Evolutionary conservation across 2,113 vertebrate species (phyloP).

Genomic region (Ictalurus punctatus): DNA sequence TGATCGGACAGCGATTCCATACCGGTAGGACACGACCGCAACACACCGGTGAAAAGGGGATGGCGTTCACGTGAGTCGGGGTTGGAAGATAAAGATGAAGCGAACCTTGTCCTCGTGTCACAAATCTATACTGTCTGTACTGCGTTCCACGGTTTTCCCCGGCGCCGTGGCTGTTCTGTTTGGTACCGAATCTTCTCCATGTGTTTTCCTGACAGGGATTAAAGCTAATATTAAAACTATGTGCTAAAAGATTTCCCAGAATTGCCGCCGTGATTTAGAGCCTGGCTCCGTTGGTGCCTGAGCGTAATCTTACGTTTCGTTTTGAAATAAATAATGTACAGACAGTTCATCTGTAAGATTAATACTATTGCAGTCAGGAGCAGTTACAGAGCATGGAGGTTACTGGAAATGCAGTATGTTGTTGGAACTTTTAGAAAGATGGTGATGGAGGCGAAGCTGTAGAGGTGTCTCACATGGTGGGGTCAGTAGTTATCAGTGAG

Average conservation of each 20-base stretch:
- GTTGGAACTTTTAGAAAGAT: background rate
- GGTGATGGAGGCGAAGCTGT: background rate
- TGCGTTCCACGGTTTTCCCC: background rate
- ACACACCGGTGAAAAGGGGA: background rate
- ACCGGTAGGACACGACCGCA: background rate
- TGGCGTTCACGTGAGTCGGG: background rate
- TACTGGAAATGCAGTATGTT: background rate
- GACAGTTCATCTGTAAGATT: background rate
- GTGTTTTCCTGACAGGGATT: background rate
- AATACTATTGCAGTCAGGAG: background rate
- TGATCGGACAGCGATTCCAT: background rate
- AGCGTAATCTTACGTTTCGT: background rate
- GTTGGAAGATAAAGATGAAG: background rate
- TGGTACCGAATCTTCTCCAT: background rate
- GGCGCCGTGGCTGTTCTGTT: background rate
- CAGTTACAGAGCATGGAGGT: background rate
- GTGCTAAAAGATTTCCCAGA: background rate
- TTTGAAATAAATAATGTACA: background rate
- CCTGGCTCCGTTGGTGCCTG: background rate
- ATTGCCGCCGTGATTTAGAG: background rate
- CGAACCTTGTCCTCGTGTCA: background rate
- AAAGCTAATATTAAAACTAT: background rate
- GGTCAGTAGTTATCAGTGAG: slow-evolving; percentile 46
- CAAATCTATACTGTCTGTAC: background rate
- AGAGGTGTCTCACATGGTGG: slow-evolving; percentile 37